Base-by-base conservation (phyloP, 1,140 invertebrate species). In the Lordiphosa stackelbergi region DNA sequence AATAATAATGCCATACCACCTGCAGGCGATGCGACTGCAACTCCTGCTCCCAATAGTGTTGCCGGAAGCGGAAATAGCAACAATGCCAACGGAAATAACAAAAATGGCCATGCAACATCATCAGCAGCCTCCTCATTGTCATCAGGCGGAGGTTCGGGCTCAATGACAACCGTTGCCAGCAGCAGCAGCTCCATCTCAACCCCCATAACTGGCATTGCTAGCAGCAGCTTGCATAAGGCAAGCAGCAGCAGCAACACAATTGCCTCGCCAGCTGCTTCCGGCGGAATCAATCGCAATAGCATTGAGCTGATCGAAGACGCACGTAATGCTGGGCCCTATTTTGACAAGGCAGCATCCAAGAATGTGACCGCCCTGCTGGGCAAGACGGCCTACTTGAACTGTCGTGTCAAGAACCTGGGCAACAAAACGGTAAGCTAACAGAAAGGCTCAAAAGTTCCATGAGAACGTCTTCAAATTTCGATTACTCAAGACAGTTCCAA, bases 331-430 rank as follows among this genome's bases (percentile, higher is more conserved):
- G 86, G 86, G n/a, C 86, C 86, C 31, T 88, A 88, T 40, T 88
- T 87, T 41, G 86, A 88, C 61, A 87, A 83, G 66, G 71, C 61
- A 22, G 75, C 84, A 24, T 87, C 86, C 31, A 88, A 87, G 64
- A 88, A 88, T 59, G 93, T 96, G 49, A 96, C 95, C 9, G 94
- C 94, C 0, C 89, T 95, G 13, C 89, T 95, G 34, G 94, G 94
- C 52, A 95, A 95, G 83, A 95, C 94, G 13, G 94, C 95, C 11
- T 95, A 94, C 72, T 90, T 96, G 66, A 95, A 93, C 75, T 96
- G 95, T 85, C 90, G 93, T 57, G 93, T 96, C 36, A 94, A 95
- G 89, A 95, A 95, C 88, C 90, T 96, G 61, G 94, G 93, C 53
- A 95, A 96, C 88, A 94, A 94, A 89, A 95, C 95, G 88, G 95